phyloP scores from a whole-genome alignment of 2,888 invertebrate species.

The Cordilura impudica region DNA sequence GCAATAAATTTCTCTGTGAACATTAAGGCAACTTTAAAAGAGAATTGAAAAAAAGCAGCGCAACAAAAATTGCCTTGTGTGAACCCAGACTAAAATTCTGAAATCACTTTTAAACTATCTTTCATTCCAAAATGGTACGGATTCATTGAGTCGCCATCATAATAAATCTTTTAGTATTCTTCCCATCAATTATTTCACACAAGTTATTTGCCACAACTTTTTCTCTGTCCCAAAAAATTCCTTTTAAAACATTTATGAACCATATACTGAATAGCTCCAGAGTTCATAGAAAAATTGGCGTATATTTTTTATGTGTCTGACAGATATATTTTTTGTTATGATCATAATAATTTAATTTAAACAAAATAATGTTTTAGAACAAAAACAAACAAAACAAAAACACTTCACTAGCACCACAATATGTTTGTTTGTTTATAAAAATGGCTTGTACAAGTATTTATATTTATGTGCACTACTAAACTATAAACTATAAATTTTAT shows the following conservation, averaged over 20 bases:
- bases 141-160: too few relatives aligned
- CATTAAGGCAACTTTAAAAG: too few relatives aligned
- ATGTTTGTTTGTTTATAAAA: background rate
- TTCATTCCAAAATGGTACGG: too few relatives aligned
- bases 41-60: too few relatives aligned
- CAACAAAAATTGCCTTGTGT: too few relatives aligned
- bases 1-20: too few relatives aligned
- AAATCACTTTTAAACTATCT: too few relatives aligned
- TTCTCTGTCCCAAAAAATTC: background rate
- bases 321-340: constrained; percentile 28
- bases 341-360: constrained; percentile 50
- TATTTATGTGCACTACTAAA: background rate
- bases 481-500: background rate
- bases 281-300: constrained; percentile 6
- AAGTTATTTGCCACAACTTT: background rate
- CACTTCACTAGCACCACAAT: background rate
- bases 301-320: constrained; percentile 36
- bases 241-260: constrained; percentile 16
- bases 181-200: background rate
- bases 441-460: too few relatives aligned
- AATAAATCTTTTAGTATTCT: too few relatives aligned
- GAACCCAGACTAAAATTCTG: too few relatives aligned
- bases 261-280: constrained; percentile 10
- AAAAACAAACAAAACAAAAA: background rate
- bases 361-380: constrained; percentile 20